Evolutionary conservation across 2,888 invertebrate species (phyloP).

Genomic region (Brenthis ino): DNA sequence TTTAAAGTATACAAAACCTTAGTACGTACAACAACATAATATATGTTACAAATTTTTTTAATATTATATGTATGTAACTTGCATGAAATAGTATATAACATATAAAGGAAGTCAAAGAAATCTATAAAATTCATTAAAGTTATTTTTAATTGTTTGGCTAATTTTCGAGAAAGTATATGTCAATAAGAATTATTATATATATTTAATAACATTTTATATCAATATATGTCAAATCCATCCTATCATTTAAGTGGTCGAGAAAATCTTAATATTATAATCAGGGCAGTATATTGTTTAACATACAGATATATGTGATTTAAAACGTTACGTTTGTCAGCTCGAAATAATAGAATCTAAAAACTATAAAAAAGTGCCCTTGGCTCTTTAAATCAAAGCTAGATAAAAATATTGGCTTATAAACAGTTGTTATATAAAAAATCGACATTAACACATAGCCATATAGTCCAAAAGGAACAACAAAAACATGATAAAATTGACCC

Average conservation of each 20-base stretch:
- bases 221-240: constrained; percentile 27
- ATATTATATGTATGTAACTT: background rate
- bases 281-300: constrained; percentile 40
- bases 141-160: no score
- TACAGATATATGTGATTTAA: constrained; percentile 21
- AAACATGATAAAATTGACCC: no score
- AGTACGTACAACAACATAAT: background rate
- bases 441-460: no score
- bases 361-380: background rate
- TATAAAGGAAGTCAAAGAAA: no score
- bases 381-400: no score
- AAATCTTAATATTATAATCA: constrained; percentile 36
- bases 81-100: no score
- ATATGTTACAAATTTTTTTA: background rate
- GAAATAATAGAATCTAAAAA: background rate
- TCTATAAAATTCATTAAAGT: no score
- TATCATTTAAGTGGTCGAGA: constrained; percentile 39
- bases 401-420: no score
- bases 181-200: background rate
- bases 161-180: no score
- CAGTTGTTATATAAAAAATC: no score
- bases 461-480: no score
- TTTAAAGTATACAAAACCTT: background rate
- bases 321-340: constrained; percentile 4
- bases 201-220: constrained; percentile 28